These are phyloP conservation scores for Caranx melampygus DNA, from an alignment of 2,113 vertebrate genomes.

Conservation along the genomic window DNA sequence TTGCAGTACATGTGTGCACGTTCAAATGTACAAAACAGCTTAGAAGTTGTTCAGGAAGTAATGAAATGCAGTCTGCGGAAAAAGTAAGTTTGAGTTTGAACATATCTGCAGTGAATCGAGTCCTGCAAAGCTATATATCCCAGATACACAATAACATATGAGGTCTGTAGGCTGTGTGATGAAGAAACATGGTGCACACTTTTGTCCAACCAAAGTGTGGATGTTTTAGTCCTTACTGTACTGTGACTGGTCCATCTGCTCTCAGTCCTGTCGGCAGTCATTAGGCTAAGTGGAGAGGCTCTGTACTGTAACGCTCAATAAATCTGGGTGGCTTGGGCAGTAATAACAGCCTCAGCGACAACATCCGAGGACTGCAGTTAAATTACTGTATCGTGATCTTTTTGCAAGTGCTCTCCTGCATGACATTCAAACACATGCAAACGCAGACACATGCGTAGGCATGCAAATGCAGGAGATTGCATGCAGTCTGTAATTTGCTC, in stretches of 20 bases:
- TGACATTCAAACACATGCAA: slow-evolving; percentile 56
- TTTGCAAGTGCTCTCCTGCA: slow-evolving; percentile 29
- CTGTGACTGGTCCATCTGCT: slow-evolving; percentile 68
- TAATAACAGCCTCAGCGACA: slow-evolving; percentile 59
- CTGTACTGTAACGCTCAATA: slow-evolving; percentile 66
- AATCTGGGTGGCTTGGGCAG: slow-evolving; percentile 63
- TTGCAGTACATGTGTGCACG: slow-evolving; percentile 14
- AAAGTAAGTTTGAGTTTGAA: neutral
- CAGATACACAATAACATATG: slow-evolving; percentile 10
- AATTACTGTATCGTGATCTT: slow-evolving; percentile 48
- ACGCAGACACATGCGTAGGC: slow-evolving; percentile 2
- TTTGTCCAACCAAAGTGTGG: slow-evolving; percentile 24
- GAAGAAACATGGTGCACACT: slow-evolving; percentile 20
- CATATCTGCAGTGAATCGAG: slow-evolving; percentile 32
- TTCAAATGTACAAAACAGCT: neutral
- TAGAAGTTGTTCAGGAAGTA: neutral
- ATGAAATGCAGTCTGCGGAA: slow-evolving; percentile 3
- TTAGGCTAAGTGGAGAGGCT: slow-evolving; percentile 74
- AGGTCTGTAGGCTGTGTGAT: neutral
- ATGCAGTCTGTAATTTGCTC: slow-evolving; percentile 23
- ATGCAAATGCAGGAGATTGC: slow-evolving; percentile 35
- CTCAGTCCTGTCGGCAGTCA: slow-evolving; percentile 66
- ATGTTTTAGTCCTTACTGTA: slow-evolving; percentile 30
- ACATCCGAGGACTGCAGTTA: slow-evolving; percentile 33
- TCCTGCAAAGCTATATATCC: slow-evolving; percentile 14